Evolutionary conservation across 23 tunicate species (phyloP), one percentile per base, ranked within the genome.

Genomic region (Aplidium turbinatum): DNA sequence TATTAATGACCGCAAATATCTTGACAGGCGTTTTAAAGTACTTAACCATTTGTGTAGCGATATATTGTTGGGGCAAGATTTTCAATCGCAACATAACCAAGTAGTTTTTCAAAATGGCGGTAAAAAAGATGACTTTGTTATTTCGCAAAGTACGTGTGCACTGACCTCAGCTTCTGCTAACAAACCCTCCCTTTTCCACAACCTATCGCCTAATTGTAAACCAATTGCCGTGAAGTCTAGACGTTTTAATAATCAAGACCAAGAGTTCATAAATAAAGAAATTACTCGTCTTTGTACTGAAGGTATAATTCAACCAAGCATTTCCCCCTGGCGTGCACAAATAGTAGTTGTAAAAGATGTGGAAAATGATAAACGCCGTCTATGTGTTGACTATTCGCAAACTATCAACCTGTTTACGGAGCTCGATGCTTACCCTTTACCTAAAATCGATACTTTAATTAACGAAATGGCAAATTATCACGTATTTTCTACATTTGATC

Each of bases 371-470:
- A 60, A 30, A 20, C 13, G 68, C 29, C n/a, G n/a, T n/a, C n/a
- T n/a, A n/a, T n/a, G n/a, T n/a, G n/a, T n/a, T n/a, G n/a, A n/a
- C n/a, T n/a, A n/a, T n/a, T n/a, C 20, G 9, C 35, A 30, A 30
- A 60, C 36, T 6, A 30, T 60, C 9, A 29, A 60, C 36, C 25
- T 23, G 34, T n/a, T 21, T 28, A 29, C 64, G 4, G 5, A 50
- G 4, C 35, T 71, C 22, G 63, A 71, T 29, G 77, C 77, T 3
- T 71, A 71, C 22, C 61, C 77, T 25, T 46, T 51, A n/a, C 77
- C 77, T 16, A 23, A 19, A 3, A 71, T 71, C 6, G 60, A 48
- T 22, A 22, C 27, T 4, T 24, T 21, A 3, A 28, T 22, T 5
- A 71, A 29, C 26, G 18, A 47, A 23, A 11, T 71, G 20, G 60